Percentiles rank a stretch among this genome's conserved stretches.
Evolutionary conservation across 2,888 invertebrate genomes (phyloP).

Genomic region (Oscheius sp.): DNA sequence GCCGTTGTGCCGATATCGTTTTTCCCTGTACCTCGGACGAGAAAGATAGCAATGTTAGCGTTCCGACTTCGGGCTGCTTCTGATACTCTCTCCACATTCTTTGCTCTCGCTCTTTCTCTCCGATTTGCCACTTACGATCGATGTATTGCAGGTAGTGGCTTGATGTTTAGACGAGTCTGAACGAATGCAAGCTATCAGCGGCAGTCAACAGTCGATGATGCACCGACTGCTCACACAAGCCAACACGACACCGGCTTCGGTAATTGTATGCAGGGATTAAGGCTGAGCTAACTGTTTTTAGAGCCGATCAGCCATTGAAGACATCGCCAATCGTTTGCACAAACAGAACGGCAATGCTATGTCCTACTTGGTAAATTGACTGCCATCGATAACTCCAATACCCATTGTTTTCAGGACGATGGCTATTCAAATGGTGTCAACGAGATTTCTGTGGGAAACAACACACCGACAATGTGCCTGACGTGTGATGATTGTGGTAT

Average conservation of each 20-base stretch:
- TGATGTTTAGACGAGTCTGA: conserved; percentile 19
- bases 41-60: conserved; percentile 27
- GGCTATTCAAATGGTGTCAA: conserved; percentile 21
- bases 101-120: conserved; percentile 21
- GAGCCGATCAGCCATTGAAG: conserved; percentile 47
- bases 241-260: background rate
- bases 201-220: conserved; percentile 32
- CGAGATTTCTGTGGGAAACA: conserved; percentile 46
- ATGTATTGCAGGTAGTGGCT: conserved; percentile 24
- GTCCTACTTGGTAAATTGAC: conserved; percentile 14
- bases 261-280: background rate
- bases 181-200: conserved; percentile 18
- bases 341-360: conserved; percentile 41
- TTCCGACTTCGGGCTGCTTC: conserved; percentile 22
- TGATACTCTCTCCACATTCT: conserved; percentile 20
- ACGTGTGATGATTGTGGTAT: conserved; percentile 70
- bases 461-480: conserved; percentile 60
- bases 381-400: background rate
- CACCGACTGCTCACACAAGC: conserved; percentile 27
- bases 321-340: conserved; percentile 49
- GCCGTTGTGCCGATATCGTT: conserved; percentile 30
- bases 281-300: background rate
- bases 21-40: conserved; percentile 28
- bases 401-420: conserved; percentile 16
- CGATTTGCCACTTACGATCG: conserved; percentile 7